Conservation (phyloP, 2,113 vertebrate species). For the Egretta garzetta region DNA sequence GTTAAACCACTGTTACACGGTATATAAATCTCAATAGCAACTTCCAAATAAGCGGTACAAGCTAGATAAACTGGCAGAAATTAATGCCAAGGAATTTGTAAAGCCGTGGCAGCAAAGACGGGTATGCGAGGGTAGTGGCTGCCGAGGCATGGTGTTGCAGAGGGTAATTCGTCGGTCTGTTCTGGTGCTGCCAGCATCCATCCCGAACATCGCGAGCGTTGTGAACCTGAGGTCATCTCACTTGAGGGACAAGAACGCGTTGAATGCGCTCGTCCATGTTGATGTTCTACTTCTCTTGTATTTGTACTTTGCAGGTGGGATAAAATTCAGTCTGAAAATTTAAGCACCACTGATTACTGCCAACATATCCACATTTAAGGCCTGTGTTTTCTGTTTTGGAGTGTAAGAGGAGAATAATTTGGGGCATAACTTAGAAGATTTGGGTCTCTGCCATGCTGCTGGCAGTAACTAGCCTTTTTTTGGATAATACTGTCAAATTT, state of each 20-base stretch:
- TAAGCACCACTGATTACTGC: background rate
- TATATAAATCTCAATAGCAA: background rate
- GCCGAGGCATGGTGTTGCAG: fast-evolving
- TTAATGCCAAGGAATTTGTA: background rate
- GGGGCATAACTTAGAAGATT: background rate
- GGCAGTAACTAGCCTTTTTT: background rate
- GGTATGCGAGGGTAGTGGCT: background rate
- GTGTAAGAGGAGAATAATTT: background rate
- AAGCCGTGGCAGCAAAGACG: background rate
- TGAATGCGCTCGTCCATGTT: fast-evolving
- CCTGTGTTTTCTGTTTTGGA: background rate
- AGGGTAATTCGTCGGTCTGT: background rate
- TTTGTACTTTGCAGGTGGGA: background rate
- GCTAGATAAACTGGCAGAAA: background rate
- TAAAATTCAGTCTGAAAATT: background rate
- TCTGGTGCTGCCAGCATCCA: background rate
- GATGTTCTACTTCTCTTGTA: fast-evolving
- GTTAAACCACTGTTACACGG: background rate
- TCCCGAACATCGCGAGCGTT: background rate
- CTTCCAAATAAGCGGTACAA: background rate
- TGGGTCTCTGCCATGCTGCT: background rate
- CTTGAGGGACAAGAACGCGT: background rate
- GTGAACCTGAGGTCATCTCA: background rate
- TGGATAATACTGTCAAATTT: background rate
- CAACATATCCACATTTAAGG: background rate